Evolutionary conservation across 1,140 invertebrate genomes (phyloP), one percentile per base, ranked within the genome.

Genomic region (Papilio xuthus): DNA sequence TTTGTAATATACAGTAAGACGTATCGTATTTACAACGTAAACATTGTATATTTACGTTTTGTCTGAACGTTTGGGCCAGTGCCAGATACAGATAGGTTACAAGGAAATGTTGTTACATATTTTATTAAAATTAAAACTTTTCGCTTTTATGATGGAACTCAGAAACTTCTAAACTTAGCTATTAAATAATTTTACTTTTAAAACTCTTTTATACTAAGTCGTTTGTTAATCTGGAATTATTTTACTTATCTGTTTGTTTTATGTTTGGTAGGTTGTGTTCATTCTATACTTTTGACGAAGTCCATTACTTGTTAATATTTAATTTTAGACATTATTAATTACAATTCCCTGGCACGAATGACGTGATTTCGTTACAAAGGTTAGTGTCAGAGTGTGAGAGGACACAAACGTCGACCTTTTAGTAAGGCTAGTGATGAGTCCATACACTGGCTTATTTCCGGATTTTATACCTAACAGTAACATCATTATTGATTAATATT

Each of bases 1-100:
- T 67, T 67, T 67, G 26, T 60, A 60, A 60, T 26, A 60, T 60
- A 60, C 56, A 60, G 20, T 60, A 60, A 67, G 60, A 67, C 26
- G 18, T 26, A 28, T 28, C 13, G 13, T 67, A 67, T 67, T 67
- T 67, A 67, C 60, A 67, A 67, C 13, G 26, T 28, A 67, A 67
- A 67, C 26, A 67, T 28, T 67, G 60, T 67, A 18, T 67, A 15
- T 67, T 67, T 67, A 67, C 60, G 13, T 67, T 67, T 67, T 28
- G 26, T 67, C 12, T 67, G 60, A 67, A 67, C 60, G 60, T 67
- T 67, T 67, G 60, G 23, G 12, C n/a, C 13, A 28, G 15, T 67
- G 60, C 60, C 60, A 67, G 28, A 67, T 4, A 67, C 26, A 67
- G 26, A 20, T n/a, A 56, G 53, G 60, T 15, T 67, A 67, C 26